Evolutionary conservation across 1,140 invertebrate species (phyloP).

Genomic region (Drosophila cardini): DNA sequence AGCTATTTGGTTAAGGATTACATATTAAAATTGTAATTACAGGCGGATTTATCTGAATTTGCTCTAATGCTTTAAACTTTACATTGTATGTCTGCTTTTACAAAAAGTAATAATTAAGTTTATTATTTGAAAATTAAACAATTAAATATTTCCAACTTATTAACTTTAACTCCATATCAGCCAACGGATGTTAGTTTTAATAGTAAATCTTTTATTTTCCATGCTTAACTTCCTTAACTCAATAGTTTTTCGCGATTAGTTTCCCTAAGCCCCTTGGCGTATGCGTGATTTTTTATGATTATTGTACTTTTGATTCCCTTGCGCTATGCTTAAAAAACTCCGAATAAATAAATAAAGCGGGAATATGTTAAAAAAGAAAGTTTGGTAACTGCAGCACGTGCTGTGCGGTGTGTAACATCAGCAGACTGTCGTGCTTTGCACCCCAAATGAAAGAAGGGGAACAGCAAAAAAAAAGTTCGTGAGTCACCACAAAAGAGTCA

Average conservation of each 20-base stretch:
- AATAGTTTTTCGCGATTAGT: conserved; percentile 21
- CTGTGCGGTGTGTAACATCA: conserved; percentile 29
- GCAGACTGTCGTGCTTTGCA: not conserved
- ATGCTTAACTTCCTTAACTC: not conserved
- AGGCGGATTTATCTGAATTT: too few species aligned
- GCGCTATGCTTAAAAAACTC: conserved; percentile 18
- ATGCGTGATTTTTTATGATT: conserved; percentile 65
- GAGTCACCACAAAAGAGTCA: conserved; percentile 64
- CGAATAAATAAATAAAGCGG: conserved; percentile 15
- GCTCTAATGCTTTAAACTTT: too few species aligned
- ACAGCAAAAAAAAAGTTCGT: conserved; percentile 44
- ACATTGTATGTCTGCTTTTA: too few species aligned
- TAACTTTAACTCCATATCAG: too few species aligned
- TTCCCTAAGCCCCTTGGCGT: conserved; percentile 18
- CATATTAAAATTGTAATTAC: too few species aligned
- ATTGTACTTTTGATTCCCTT: conserved; percentile 60
- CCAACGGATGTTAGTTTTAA: too few species aligned
- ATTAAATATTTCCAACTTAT: too few species aligned
- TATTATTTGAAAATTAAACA: too few species aligned
- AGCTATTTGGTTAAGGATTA: too few species aligned
- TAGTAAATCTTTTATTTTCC: not conserved
- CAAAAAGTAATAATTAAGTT: too few species aligned
- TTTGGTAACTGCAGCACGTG: conserved; percentile 70
- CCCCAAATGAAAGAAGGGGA: not conserved
- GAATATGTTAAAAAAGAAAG: conserved; percentile 35